phyloP scores from a whole-genome alignment of 2,888 invertebrate genomes.

The Oscheius onirici region DNA sequence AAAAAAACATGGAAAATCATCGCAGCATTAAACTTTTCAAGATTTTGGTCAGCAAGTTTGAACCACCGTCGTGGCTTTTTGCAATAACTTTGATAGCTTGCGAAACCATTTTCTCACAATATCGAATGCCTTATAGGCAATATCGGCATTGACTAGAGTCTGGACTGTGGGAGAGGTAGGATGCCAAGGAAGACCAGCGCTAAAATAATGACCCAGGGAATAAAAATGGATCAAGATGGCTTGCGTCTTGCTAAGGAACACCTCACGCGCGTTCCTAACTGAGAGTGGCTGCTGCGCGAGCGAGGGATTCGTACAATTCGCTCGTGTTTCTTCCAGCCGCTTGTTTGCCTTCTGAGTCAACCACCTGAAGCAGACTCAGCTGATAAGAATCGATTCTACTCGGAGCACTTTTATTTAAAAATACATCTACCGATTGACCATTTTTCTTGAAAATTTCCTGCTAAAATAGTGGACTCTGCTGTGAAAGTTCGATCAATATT shows the following conservation, averaged over 20 bases:
- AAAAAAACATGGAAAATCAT: no score
- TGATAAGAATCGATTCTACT: conserved; percentile 35
- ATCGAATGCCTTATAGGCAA: no score
- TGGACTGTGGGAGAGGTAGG: no score
- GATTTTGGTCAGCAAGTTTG: no score
- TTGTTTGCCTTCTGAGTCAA: conserved; percentile 33
- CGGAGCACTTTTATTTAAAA: conserved; percentile 3
- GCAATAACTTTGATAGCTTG: no score
- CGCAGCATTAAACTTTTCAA: no score
- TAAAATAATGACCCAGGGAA: no score
- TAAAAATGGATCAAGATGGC: no score
- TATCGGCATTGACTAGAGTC: no score
- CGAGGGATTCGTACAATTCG: conserved; percentile 30
- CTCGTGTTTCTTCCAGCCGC: conserved; percentile 28
- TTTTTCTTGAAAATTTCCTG: neutral
- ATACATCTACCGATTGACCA: neutral
- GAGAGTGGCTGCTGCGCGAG: conserved; percentile 10
- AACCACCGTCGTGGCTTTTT: no score
- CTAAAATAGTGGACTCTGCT: neutral
- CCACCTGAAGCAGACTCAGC: conserved; percentile 31
- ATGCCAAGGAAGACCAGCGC: no score
- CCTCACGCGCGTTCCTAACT: conserved; percentile 10
- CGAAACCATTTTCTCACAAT: no score
- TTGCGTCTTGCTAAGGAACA: neutral
- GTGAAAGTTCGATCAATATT: conserved; percentile 23